phyloP scores from a whole-genome alignment of 2,888 invertebrate species.

The Quadriops clusia region DNA sequence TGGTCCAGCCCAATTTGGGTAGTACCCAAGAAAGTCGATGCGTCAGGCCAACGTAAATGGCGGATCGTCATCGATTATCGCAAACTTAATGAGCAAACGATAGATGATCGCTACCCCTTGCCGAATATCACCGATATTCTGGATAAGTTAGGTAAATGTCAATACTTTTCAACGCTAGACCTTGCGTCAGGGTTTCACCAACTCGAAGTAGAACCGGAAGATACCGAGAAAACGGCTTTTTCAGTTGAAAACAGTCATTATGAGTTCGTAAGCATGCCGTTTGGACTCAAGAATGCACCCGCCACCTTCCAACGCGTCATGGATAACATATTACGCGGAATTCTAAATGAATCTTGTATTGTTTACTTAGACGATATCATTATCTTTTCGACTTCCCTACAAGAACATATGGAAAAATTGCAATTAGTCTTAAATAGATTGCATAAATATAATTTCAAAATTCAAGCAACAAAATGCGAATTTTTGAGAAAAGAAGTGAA shows the following conservation, averaged over 20 bases:
- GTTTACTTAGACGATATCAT: slow-evolving; percentile 21
- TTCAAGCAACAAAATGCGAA: slow-evolving; percentile 15
- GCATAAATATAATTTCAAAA: slow-evolving; percentile 14
- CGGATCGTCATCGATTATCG: slow-evolving; percentile 18
- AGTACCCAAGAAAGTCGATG: slow-evolving; percentile 20
- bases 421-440: slow-evolving; percentile 15
- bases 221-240: slow-evolving; percentile 24
- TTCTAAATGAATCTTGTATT: slow-evolving; percentile 14
- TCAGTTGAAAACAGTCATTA: slow-evolving; percentile 20
- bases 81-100: slow-evolving; percentile 22
- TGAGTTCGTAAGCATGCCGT: slow-evolving; percentile 21
- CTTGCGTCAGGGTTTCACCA: slow-evolving; percentile 26
- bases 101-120: slow-evolving; percentile 24
- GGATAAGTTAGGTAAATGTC: slow-evolving; percentile 23
- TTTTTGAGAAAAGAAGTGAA: too few species aligned
- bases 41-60: slow-evolving; percentile 18
- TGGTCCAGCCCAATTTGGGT: slow-evolving; percentile 19
- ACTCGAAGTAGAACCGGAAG: slow-evolving; percentile 20
- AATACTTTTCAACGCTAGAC: slow-evolving; percentile 25
- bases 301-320: slow-evolving; percentile 20
- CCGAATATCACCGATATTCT: slow-evolving; percentile 25
- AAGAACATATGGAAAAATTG: slow-evolving; percentile 15
- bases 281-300: slow-evolving; percentile 23
- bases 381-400: slow-evolving; percentile 13
- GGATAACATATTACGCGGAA: slow-evolving; percentile 16